Base-by-base conservation (phyloP, 2,888 invertebrate genomes). In the Drosophila tripunctata region DNA sequence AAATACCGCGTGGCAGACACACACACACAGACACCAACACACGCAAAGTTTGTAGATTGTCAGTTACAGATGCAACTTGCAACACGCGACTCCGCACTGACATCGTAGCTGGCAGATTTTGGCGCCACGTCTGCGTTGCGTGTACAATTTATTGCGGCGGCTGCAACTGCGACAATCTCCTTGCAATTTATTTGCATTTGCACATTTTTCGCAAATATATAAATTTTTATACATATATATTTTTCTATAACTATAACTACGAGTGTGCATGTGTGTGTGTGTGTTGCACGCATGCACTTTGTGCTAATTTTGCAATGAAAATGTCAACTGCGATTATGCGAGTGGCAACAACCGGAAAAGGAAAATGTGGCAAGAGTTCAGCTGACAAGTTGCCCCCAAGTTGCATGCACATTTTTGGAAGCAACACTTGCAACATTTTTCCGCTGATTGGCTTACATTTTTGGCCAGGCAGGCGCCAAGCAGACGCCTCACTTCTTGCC, bases 71-170 rank as follows among this genome's bases (percentile, higher is more conserved):
- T 71, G 71, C 70, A 71, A 66, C 66, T 70, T 71, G 71, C 71
- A 71, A 58, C 74, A 57, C 56, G 73, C 72, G 45, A 57, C 50
- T 31, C 19, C 19, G 51, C 47, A 63, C 77, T 78, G 75, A 78
- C 78, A 78, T 62, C 82, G 78, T 68, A 65, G 73, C 82, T 80
- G 80, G 75, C 84, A 83, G 67, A 67, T 81, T 75, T 78, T 78
- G 81, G 81, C 81, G 81, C 81, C 81, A 82, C 63, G 84, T 81
- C 84, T 74, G 76, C 63, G 81, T 70, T 69, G 81, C 85, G 78
- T 70, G 75, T 79, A 50, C 60, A 80, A 80, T 83, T 80, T 80
- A 80, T 80, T 67, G 75, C 83, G 77, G 57, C 67, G 70, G 70
- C 78, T 69, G 76, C 73, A 61, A 66, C 74, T 55, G 44, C 74